These are phyloP conservation scores for Hemithea aestivaria DNA, from an alignment of 2,888 invertebrate genomes.

Conservation along the genomic window DNA sequence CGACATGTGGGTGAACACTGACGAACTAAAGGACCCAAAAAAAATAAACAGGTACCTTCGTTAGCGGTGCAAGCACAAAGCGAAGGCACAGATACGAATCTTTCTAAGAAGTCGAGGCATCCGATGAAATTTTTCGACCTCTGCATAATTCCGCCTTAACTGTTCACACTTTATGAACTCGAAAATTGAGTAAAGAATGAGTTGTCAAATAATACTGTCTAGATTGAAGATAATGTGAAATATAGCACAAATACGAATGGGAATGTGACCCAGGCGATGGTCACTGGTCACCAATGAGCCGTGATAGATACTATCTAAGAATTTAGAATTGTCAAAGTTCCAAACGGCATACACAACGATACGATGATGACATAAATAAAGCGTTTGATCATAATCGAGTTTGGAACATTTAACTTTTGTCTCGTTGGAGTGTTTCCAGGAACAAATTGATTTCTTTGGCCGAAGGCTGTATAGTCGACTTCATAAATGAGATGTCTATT, in stretches of 20 bases:
- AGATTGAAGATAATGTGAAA: conserved; percentile 57
- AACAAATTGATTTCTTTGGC: conserved; percentile 30
- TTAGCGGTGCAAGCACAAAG: conserved; percentile 69
- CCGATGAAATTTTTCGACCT: conserved; percentile 56
- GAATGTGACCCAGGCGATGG: conserved; percentile 57
- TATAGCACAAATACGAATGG: conserved; percentile 58
- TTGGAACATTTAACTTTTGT: conserved; percentile 41
- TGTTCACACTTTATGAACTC: conserved; percentile 65
- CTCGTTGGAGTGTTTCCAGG: conserved; percentile 28
- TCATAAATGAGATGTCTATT: conserved; percentile 72
- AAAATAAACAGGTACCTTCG: conserved; percentile 71
- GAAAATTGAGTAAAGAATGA: conserved; percentile 51
- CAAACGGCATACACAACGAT: conserved; percentile 44
- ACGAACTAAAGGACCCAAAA: conserved; percentile 39
- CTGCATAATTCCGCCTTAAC: conserved; percentile 64
- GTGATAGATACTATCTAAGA: conserved; percentile 44
- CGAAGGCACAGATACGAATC: conserved; percentile 66
- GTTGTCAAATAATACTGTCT: conserved; percentile 56
- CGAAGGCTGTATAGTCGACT: conserved; percentile 30
- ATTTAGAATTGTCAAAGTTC: conserved; percentile 22
- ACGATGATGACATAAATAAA: conserved; percentile 45
- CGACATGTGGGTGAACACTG: conserved; percentile 55
- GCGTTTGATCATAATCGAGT: conserved; percentile 37
- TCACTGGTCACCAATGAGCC: conserved; percentile 61
- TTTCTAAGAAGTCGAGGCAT: conserved; percentile 65